These are phyloP conservation scores for Sesamia nonagrioides DNA, from an alignment of 1,140 invertebrate species.

Conservation along the genomic window DNA sequence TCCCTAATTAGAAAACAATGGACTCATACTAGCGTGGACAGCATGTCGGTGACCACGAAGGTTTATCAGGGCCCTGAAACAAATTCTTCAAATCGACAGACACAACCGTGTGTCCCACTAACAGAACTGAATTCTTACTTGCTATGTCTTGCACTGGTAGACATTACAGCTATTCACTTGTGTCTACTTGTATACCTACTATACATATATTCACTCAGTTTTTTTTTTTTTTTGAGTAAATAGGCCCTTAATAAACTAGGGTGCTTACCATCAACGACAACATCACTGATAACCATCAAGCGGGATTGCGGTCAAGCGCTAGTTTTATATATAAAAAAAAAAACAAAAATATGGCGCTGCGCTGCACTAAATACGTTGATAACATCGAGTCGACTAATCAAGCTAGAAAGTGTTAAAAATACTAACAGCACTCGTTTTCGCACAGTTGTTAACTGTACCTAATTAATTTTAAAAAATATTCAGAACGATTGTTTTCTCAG, in stretches of 20 bases:
- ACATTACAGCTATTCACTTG: background rate
- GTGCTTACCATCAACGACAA: too few relatives aligned
- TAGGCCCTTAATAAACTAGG: too few relatives aligned
- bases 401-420: background rate
- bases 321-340: too few relatives aligned
- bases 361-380: background rate
- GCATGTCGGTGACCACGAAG: background rate
- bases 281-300: too few relatives aligned
- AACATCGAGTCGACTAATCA: background rate
- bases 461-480: background rate
- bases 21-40: background rate
- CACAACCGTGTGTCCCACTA: background rate
- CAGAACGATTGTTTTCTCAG: background rate
- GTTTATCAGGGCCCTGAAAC: background rate
- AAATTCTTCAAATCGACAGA: background rate
- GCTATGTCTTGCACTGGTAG: background rate
- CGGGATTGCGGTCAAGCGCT: too few relatives aligned
- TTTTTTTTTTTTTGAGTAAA: too few relatives aligned
- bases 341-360: background rate
- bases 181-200: too few relatives aligned
- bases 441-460: background rate
- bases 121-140: background rate
- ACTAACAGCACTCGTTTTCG: background rate
- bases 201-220: too few relatives aligned
- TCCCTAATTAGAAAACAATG: too few relatives aligned